Evolutionary conservation across 2,797 vertebrate species (phyloP).

Genomic region (Thunnus albacares): DNA sequence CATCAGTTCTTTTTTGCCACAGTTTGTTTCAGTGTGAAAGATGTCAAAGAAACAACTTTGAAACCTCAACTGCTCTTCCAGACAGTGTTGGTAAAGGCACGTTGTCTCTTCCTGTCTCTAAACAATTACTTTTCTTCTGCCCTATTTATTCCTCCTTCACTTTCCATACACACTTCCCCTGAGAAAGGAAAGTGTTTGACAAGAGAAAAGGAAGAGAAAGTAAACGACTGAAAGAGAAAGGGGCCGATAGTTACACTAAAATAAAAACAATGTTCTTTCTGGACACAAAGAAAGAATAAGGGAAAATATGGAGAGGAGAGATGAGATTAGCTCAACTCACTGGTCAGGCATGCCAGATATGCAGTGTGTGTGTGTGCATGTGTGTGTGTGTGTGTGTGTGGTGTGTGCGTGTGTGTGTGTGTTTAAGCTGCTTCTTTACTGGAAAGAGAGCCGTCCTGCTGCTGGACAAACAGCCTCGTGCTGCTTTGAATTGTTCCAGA

Average conservation of each 20-base stretch:
- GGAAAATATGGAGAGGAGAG: slow-evolving; percentile 38
- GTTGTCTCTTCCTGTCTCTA: no score
- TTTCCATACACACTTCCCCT: neutral
- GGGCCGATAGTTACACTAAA: neutral
- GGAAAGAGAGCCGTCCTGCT: slow-evolving; percentile 22
- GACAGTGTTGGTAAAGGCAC: neutral
- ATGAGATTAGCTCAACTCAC: slow-evolving; percentile 71
- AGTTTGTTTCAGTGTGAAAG: neutral
- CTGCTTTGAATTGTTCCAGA: neutral
- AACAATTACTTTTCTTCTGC: neutral
- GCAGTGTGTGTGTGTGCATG: slow-evolving; percentile 59
- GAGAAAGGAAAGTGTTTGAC: neutral
- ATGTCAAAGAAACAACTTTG: neutral
- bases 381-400: slow-evolving; percentile 71
- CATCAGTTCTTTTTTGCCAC: neutral
- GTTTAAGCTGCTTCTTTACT: slow-evolving; percentile 43
- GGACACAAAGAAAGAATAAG: neutral
- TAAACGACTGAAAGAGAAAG: slow-evolving; percentile 26
- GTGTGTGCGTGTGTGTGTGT: slow-evolving; percentile 5
- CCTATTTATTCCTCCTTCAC: neutral
- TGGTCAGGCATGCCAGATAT: slow-evolving; percentile 69
- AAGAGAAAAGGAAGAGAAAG: slow-evolving; percentile 30
- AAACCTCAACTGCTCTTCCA: neutral
- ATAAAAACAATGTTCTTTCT: slow-evolving; percentile 5
- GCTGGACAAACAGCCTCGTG: neutral